Conservation (phyloP, 2,888 invertebrate species). For the Scaeva pyrastri region DNA sequence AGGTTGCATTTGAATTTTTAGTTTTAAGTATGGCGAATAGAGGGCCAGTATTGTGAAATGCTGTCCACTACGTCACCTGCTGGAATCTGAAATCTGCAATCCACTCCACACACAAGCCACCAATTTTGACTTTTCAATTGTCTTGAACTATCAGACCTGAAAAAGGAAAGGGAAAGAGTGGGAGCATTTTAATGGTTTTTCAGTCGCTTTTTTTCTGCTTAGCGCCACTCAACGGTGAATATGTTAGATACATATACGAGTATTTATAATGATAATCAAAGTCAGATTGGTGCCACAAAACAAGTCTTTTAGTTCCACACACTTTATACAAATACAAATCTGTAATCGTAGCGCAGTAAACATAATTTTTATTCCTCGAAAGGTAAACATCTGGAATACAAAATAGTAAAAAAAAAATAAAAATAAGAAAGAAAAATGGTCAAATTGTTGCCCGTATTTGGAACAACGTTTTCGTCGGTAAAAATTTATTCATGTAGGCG, state of each 20-base stretch:
- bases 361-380: background rate
- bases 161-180: background rate
- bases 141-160: background rate
- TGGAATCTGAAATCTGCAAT: slow-evolving; percentile 23
- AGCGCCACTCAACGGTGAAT: slow-evolving; percentile 61
- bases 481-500: slow-evolving; percentile 63
- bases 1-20: slow-evolving; percentile 12
- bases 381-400: slow-evolving; percentile 60
- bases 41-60: slow-evolving; percentile 16
- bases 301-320: slow-evolving; percentile 40
- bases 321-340: background rate
- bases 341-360: background rate
- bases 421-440: slow-evolving; percentile 26
- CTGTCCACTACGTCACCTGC: slow-evolving; percentile 49
- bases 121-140: slow-evolving; percentile 35
- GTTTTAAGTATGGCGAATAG: slow-evolving; percentile 2
- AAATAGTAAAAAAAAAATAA: slow-evolving; percentile 7
- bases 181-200: slow-evolving; percentile 27
- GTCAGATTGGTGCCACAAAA: slow-evolving; percentile 30
- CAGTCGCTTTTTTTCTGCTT: slow-evolving; percentile 23
- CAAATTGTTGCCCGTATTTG: slow-evolving; percentile 66
- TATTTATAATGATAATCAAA: slow-evolving; percentile 18
- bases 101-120: slow-evolving; percentile 40
- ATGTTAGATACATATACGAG: slow-evolving; percentile 1
- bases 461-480: slow-evolving; percentile 51